These are phyloP conservation scores for Chaitophorus viminalis DNA, from an alignment of 2,888 invertebrate genomes.

Conservation along the genomic window DNA sequence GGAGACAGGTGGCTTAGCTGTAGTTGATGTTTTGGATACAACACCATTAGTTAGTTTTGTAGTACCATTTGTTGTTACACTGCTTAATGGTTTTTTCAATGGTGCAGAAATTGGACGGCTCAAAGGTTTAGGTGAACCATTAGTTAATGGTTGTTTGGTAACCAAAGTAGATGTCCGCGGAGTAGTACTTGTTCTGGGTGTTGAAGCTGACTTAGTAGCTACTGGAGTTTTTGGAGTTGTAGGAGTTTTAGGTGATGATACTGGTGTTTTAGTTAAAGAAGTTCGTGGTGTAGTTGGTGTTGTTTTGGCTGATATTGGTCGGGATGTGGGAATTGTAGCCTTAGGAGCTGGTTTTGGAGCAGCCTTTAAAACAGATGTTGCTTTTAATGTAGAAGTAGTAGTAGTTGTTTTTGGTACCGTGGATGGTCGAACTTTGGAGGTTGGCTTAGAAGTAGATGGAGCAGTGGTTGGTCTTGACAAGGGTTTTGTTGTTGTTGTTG, in stretches of 20 bases:
- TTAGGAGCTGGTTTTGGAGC: conserved; percentile 66
- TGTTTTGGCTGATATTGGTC: conserved; percentile 35
- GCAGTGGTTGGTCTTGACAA: conserved; percentile 59
- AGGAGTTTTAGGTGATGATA: conserved; percentile 45
- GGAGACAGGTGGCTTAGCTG: conserved; percentile 55
- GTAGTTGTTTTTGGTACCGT: conserved; percentile 65
- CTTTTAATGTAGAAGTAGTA: conserved; percentile 61
- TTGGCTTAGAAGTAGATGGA: conserved; percentile 51
- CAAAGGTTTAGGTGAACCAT: conserved; percentile 36
- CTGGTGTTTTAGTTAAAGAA: conserved; percentile 42
- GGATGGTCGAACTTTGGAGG: conserved; percentile 60
- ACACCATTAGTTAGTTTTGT: conserved; percentile 59
- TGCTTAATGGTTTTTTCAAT: conserved; percentile 35
- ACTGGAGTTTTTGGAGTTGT: conserved; percentile 61
- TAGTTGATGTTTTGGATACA: conserved; percentile 37
- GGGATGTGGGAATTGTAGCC: conserved; percentile 63
- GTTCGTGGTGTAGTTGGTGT: conserved; percentile 43
- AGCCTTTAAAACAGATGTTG: conserved; percentile 65
- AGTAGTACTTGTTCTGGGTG: conserved; percentile 37
- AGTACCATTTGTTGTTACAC: conserved; percentile 34
- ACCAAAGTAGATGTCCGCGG: conserved; percentile 19
- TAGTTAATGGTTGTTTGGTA: conserved; percentile 53
- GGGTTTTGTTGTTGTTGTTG: conserved; percentile 62
- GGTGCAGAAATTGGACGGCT: conserved; percentile 53
- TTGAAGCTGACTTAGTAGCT: conserved; percentile 63